Evolutionary conservation across 2,888 invertebrate species (phyloP).

Genomic region (Drosophila macrothrix): DNA sequence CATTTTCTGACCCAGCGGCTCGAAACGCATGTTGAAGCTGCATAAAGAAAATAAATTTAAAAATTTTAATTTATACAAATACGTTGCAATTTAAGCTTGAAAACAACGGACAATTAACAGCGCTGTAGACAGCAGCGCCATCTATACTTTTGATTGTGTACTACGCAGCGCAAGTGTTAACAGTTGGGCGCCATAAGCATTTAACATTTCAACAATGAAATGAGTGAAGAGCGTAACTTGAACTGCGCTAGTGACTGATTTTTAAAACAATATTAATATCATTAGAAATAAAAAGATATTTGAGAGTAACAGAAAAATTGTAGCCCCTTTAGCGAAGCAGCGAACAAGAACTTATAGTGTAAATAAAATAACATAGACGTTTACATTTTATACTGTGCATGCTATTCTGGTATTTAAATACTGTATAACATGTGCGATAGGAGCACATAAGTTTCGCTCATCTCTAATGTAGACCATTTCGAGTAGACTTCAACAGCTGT

Average conservation of each 20-base stretch:
- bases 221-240: not conserved
- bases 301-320: not conserved
- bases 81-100: constrained; percentile 5
- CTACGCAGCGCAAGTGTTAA: constrained; percentile 12
- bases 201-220: not conserved
- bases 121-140: constrained; percentile 27
- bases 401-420: not conserved
- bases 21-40: constrained; percentile 81
- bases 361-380: not conserved
- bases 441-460: constrained; percentile 8
- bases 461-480: constrained; percentile 15
- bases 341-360: not conserved
- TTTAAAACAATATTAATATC: not conserved
- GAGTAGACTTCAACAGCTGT: constrained; percentile 38
- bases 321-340: not conserved
- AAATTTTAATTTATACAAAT: constrained; percentile 1
- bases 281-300: not conserved
- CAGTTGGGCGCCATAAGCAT: not conserved
- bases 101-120: not conserved
- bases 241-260: not conserved
- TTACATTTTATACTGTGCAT: not conserved
- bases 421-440: not conserved
- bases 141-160: not conserved
- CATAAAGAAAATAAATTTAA: constrained; percentile 11
- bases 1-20: constrained; percentile 84